Evolutionary conservation across 2,888 invertebrate species (phyloP).

Genomic region (Chrysolina oricalcia): DNA sequence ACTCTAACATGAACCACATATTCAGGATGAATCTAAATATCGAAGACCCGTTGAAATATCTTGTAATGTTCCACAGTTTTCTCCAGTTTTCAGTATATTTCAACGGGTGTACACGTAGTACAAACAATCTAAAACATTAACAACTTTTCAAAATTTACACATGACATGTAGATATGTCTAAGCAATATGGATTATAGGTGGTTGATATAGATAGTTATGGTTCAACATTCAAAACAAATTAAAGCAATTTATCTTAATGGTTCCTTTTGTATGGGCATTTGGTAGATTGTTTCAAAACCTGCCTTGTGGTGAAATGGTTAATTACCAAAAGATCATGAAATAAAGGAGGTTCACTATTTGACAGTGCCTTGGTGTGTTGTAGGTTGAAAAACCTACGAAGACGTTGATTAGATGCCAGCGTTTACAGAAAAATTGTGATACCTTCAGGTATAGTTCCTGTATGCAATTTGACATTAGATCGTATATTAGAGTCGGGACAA

Average conservation of each 20-base stretch:
- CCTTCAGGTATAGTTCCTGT: no score
- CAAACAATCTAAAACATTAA: conserved; percentile 59
- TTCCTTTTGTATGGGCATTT: not conserved
- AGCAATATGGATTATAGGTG: conserved; percentile 48
- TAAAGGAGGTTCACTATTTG: no score
- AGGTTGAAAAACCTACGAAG: no score
- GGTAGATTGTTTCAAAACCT: conserved; percentile 3
- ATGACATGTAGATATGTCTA: conserved; percentile 59
- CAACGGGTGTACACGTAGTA: conserved; percentile 39
- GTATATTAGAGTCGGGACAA: no score
- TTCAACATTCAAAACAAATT: not conserved
- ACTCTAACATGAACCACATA: conserved; percentile 55
- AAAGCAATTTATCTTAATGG: not conserved
- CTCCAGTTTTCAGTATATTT: conserved; percentile 23
- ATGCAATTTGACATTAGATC: no score
- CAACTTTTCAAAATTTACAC: conserved; percentile 55
- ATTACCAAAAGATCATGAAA: no score
- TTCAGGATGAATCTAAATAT: conserved; percentile 53
- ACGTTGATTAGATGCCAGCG: no score
- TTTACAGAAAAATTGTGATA: no score
- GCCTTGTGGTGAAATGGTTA: not conserved
- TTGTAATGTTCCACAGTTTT: not conserved
- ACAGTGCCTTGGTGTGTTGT: no score
- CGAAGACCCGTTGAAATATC: conserved; percentile 40
- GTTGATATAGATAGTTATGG: conserved; percentile 22